Evolutionary conservation across 1,140 invertebrate genomes (phyloP).

Genomic region (Oryzaephilus surinamensis): DNA sequence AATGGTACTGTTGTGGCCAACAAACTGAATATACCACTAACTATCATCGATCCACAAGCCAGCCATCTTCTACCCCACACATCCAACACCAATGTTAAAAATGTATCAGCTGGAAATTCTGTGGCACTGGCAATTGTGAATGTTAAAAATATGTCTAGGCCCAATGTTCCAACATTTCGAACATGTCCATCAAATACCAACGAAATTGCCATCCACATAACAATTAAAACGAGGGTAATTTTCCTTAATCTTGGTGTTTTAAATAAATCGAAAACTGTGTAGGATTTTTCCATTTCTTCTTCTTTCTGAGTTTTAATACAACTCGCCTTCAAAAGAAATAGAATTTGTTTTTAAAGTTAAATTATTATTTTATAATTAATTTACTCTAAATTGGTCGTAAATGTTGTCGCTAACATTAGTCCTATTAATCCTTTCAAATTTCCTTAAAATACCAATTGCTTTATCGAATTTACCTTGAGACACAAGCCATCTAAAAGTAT

Average conservation of each 20-base stretch:
- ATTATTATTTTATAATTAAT: not conserved
- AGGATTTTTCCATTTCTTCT: constrained; percentile 53
- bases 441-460: constrained; percentile 62
- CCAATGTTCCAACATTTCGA: constrained; percentile 68
- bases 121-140: constrained; percentile 75
- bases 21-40: constrained; percentile 71
- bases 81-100: constrained; percentile 68
- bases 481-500: constrained; percentile 59
- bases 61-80: constrained; percentile 75
- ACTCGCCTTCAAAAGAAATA: constrained; percentile 44
- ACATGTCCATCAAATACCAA: constrained; percentile 81
- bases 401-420: constrained; percentile 59
- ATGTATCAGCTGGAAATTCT: constrained; percentile 71
- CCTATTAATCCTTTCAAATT: constrained; percentile 70
- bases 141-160: constrained; percentile 66
- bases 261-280: constrained; percentile 70
- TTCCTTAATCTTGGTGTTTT: constrained; percentile 57
- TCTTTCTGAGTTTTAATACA: constrained; percentile 52
- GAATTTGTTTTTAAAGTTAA: constrained; percentile 1
- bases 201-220: constrained; percentile 80
- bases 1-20: constrained; percentile 56
- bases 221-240: constrained; percentile 60
- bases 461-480: constrained; percentile 71
- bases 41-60: constrained; percentile 63
- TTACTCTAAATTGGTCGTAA: constrained; percentile 59